A percentile compares a stretch with the other conserved stretches of the same genome.
These are phyloP conservation scores for Stenoptilia bipunctidactyla DNA, from an alignment of 2,888 invertebrate species.

Conservation along the genomic window DNA sequence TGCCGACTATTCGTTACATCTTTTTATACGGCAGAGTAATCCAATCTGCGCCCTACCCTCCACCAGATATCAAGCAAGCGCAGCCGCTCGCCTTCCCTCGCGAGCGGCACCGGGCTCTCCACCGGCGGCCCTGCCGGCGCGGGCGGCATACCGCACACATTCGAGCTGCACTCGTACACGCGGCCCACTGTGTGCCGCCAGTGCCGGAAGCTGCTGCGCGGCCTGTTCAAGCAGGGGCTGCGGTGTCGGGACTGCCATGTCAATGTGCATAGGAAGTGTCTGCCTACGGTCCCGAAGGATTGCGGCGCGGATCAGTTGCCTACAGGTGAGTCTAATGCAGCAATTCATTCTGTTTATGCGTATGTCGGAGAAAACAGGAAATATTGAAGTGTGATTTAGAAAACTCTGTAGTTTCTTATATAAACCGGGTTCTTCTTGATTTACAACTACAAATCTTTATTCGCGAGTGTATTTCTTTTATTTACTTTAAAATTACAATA, in stretches of 20 bases:
- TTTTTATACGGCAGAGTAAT: no score
- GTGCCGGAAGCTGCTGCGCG: slow-evolving; percentile 94
- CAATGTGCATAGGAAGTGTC: slow-evolving; percentile 95
- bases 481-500: no score
- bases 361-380: no score
- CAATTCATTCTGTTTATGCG: no score
- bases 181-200: slow-evolving; percentile 96
- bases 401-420: no score
- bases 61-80: slow-evolving; percentile 47
- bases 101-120: slow-evolving; percentile 22
- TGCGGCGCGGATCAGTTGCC: slow-evolving; percentile 47
- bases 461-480: no score
- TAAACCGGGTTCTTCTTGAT: no score
- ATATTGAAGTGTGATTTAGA: no score
- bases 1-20: no score
- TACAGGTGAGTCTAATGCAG: no score
- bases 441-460: no score
- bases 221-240: slow-evolving; percentile 95
- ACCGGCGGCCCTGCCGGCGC: slow-evolving; percentile 29
- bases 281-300: slow-evolving; percentile 90
- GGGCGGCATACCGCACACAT: slow-evolving; percentile 86
- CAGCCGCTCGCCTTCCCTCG: slow-evolving; percentile 78
- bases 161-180: slow-evolving; percentile 96
- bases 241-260: slow-evolving; percentile 98
- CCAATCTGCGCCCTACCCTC: no score